Evolutionary conservation across 2,797 vertebrate species (phyloP), one percentile per base, ranked within the genome.

Genomic region (Erethizon dorsatum): DNA sequence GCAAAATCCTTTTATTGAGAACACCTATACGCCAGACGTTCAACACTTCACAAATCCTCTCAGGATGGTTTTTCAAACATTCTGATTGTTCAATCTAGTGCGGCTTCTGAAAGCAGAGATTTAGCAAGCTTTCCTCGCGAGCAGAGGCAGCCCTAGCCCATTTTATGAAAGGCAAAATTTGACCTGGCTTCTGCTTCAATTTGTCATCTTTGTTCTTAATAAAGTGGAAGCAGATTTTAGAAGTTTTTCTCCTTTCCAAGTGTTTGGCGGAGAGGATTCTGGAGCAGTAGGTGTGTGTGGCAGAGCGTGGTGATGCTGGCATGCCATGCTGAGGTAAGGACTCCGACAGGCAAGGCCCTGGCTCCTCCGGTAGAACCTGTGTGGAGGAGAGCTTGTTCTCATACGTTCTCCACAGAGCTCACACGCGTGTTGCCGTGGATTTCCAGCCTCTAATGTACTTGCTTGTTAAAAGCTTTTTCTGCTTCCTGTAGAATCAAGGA

Each of bases 1-100:
- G 96, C 94, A 96, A 97, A 95, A 97, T 95, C 85, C 77, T 97
- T 94, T 93, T 96, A 85, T 95, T 95, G 92, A 96, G 96, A 96
- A 96, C 83, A 93, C 89, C 88, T 88, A 1, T 89, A 56, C 96
- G 86, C 95, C 95, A 95, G 88, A 96, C 12, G 17, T 83, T 95
- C 95, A 91, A 93, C 95, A 97, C 96, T 97, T 97, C 91, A 95
- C 95, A 94, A 96, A 96, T 96, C 93, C 94, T 94, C 94, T 86
- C 82, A 83, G 94, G 90, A 90, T 88, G 91, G 63, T 94, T 94
- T 97, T 96, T 97, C 97, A 95, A 96, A 93, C 57, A 75, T 80
- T 97, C 90, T 87, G 97, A 96, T 93, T 92, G 92, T 98, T 96
- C 96, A 95, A 85, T 96, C 86, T 75, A 89, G 71, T 84, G 73